Evolutionary conservation across 1,140 invertebrate species (phyloP).

Genomic region (Pteromalus puparum): DNA sequence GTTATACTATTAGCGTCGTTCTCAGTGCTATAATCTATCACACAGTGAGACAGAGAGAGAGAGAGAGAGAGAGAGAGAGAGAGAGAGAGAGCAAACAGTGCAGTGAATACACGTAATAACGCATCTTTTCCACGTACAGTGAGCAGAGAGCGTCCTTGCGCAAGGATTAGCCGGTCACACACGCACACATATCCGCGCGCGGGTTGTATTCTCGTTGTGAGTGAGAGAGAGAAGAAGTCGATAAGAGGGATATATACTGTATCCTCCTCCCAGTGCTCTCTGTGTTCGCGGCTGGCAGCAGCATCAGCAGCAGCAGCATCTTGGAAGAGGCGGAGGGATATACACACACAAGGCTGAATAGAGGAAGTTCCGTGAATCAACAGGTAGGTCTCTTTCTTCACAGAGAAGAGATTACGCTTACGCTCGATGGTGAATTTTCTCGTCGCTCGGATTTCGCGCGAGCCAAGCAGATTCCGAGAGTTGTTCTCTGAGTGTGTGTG

Average conservation of each 20-base stretch:
- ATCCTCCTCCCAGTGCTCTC: neutral
- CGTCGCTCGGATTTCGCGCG: neutral
- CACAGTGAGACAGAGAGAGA: neutral
- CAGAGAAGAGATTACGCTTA: neutral
- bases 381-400: neutral
- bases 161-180: neutral
- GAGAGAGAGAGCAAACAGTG: neutral
- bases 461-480: neutral
- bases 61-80: no score
- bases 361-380: conserved; percentile 28
- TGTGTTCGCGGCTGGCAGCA: no score
- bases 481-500: no score
- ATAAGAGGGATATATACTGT: neutral
- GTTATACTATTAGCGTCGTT: neutral
- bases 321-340: neutral
- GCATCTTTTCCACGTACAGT: neutral
- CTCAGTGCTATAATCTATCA: neutral
- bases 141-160: neutral
- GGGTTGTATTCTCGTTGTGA: neutral
- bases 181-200: neutral
- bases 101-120: neutral
- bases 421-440: neutral
- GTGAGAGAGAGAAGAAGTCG: neutral
- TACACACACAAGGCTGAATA: neutral
- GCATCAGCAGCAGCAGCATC: neutral